Evolutionary conservation across 2,888 invertebrate species (phyloP).

Genomic region (Odontomyia ornata): DNA sequence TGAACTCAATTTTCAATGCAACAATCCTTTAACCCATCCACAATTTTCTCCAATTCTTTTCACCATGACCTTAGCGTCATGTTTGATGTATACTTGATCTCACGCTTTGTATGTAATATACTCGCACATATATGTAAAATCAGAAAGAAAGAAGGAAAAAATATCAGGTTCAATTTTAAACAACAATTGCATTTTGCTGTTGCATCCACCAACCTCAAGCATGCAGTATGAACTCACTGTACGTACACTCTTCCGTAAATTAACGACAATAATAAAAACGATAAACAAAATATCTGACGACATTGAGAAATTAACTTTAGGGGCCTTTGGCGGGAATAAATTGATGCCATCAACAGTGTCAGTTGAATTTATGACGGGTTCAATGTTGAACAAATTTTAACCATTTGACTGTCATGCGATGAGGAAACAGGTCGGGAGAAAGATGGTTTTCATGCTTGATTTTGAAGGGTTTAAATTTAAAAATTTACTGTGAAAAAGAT

Average conservation of each 20-base stretch:
- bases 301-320: conserved; percentile 40
- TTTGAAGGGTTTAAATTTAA: too few species aligned
- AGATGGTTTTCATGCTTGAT: too few species aligned
- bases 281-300: conserved; percentile 41
- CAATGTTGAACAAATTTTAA: neutral
- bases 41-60: neutral
- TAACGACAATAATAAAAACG: conserved; percentile 41
- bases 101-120: neutral
- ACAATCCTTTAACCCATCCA: neutral
- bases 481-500: too few species aligned
- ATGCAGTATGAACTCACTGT: neutral
- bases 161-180: neutral
- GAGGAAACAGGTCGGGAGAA: too few species aligned
- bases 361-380: conserved; percentile 29
- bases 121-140: neutral
- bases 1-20: conserved; percentile 9
- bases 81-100: neutral
- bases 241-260: conserved; percentile 29
- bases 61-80: neutral
- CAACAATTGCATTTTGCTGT: neutral
- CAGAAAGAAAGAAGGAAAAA: neutral
- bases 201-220: neutral
- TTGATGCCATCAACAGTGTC: conserved; percentile 25
- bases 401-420: neutral
- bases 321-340: conserved; percentile 10